A percentile compares a stretch with the other conserved stretches of the same genome.
Evolutionary conservation across 2,888 invertebrate species (phyloP).

Genomic region (Orchesellides sinensis): DNA sequence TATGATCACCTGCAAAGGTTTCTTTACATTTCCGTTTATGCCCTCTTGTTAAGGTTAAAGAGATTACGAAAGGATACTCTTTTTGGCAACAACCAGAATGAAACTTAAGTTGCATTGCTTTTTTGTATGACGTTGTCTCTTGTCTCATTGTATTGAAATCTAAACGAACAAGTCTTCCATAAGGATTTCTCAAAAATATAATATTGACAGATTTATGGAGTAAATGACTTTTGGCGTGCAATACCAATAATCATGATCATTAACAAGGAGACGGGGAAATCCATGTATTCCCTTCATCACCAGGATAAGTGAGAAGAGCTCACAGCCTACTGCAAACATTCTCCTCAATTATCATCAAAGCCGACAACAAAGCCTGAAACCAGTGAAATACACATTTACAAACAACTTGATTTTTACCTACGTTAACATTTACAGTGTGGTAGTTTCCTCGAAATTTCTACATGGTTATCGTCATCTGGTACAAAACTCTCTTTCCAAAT

Average conservation of each 20-base stretch:
- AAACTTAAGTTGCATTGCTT: no score
- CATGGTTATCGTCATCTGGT: no score
- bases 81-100: no score
- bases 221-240: constrained; percentile 56
- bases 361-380: constrained; percentile 26
- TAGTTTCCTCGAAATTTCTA: no score
- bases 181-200: no score
- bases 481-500: constrained; percentile 7
- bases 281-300: constrained; percentile 20
- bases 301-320: neutral
- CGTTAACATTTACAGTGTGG: no score
- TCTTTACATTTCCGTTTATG: no score
- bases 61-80: no score
- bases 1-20: constrained; percentile 14
- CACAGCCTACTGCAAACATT: neutral
- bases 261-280: constrained; percentile 27
- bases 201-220: constrained; percentile 59
- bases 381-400: no score
- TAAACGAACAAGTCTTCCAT: neutral
- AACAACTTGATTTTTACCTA: no score
- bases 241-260: constrained; percentile 62
- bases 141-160: neutral
- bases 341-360: constrained; percentile 35
- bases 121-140: no score
- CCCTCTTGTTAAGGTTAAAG: no score